Evolutionary conservation across 2,113 vertebrate species (phyloP).

Genomic region (Lutjanus erythropterus): DNA sequence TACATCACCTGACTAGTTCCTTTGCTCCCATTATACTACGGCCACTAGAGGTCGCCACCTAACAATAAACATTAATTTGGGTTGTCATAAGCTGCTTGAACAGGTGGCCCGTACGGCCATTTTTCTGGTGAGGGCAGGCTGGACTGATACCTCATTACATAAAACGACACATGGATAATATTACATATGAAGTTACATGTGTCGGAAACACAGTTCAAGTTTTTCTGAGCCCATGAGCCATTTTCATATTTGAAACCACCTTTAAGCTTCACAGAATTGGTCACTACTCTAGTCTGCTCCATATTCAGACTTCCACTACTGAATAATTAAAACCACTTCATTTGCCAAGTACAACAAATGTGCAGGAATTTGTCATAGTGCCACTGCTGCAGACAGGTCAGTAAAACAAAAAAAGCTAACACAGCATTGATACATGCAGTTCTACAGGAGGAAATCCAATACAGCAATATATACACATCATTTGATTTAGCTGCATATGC

Average conservation of each 20-base stretch:
- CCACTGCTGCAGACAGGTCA: conserved; percentile 9
- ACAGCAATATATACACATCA: not conserved
- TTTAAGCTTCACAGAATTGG: not conserved
- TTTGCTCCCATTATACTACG: no score
- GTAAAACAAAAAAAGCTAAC: not conserved
- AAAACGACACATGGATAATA: no score
- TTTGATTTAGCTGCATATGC: not conserved
- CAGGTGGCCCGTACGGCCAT: no score
- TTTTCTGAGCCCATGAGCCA: not conserved
- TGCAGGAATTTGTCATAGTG: not conserved
- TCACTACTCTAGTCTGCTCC: not conserved
- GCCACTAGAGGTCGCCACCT: no score
- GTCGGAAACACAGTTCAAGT: no score
- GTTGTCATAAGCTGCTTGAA: no score
- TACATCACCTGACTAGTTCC: no score
- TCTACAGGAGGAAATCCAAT: not conserved
- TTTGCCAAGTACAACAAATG: not conserved
- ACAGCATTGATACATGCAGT: not conserved
- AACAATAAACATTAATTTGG: no score
- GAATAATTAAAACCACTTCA: conserved; percentile 24
- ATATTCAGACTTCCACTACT: conserved; percentile 1
- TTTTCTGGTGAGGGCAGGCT: no score
- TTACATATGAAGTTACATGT: no score
- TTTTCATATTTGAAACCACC: not conserved
- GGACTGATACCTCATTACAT: no score